Conservation (phyloP, 2,888 invertebrate species). For the Folsomia manolachei region DNA sequence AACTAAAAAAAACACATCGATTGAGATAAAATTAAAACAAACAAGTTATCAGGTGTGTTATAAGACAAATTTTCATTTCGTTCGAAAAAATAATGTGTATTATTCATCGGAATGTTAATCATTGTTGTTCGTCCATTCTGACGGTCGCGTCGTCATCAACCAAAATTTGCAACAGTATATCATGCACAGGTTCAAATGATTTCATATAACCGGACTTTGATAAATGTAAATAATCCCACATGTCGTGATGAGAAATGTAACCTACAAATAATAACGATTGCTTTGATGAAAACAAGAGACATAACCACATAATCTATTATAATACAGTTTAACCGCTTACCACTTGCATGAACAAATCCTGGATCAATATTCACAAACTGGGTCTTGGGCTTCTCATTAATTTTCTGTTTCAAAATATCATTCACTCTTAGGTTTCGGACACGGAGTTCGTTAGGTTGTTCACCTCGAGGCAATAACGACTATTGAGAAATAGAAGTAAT, state of each 20-base stretch:
- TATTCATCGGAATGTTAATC: background rate
- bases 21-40: no score
- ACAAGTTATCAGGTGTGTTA: no score
- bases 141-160: constrained; percentile 57
- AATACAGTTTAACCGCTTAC: constrained; percentile 27
- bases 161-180: constrained; percentile 72
- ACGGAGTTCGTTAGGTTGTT: constrained; percentile 75
- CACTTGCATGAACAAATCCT: constrained; percentile 72
- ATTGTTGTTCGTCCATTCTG: background rate
- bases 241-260: constrained; percentile 80
- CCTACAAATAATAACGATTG: constrained; percentile 52
- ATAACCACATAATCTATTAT: constrained; percentile 17
- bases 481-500: constrained; percentile 56
- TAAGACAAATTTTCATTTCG: no score
- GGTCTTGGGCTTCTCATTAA: constrained; percentile 62
- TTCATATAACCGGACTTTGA: constrained; percentile 83
- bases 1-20: no score
- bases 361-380: constrained; percentile 77
- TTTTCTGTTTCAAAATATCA: constrained; percentile 65
- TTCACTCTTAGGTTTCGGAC: constrained; percentile 76
- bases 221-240: constrained; percentile 86
- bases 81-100: no score
- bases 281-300: background rate
- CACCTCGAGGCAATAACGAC: constrained; percentile 84
- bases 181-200: constrained; percentile 80